Percentiles rank a stretch among this genome's conserved stretches.
These are phyloP conservation scores for Drosophila ogumai DNA, from an alignment of 1,140 invertebrate species.

Conservation along the genomic window DNA sequence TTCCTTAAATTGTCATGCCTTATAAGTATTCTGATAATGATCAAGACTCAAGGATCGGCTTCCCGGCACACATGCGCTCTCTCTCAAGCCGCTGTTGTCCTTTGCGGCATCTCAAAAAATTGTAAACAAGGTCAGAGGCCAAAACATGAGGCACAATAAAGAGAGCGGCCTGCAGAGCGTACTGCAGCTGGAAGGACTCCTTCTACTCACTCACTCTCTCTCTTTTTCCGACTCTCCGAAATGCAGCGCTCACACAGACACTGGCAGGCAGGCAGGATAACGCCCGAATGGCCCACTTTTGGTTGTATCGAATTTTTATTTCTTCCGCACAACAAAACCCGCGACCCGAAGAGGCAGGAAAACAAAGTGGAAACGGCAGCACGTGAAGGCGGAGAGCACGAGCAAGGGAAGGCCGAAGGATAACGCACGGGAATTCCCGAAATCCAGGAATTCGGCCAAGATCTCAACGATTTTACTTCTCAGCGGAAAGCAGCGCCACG, in stretches of 20 bases:
- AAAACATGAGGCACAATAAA: slow-evolving; percentile 36
- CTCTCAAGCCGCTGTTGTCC: background rate
- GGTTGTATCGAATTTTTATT: slow-evolving; percentile 66
- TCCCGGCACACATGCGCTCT: slow-evolving; percentile 40
- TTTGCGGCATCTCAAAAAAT: slow-evolving; percentile 27
- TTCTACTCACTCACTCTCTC: slow-evolving; percentile 51
- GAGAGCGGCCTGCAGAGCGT: slow-evolving; percentile 27
- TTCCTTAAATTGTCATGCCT: background rate
- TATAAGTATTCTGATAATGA: background rate
- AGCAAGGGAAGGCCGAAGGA: slow-evolving; percentile 16
- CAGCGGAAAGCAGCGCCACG: slow-evolving; percentile 71
- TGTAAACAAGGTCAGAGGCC: slow-evolving; percentile 37
- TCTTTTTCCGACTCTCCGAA: background rate
- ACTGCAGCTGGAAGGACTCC: slow-evolving; percentile 7
- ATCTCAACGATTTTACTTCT: slow-evolving; percentile 52
- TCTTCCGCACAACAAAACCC: slow-evolving; percentile 58
- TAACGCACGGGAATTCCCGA: slow-evolving; percentile 39
- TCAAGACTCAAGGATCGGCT: slow-evolving; percentile 12
- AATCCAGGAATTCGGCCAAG: slow-evolving; percentile 36
- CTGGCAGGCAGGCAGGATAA: slow-evolving; percentile 27
- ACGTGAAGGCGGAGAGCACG: slow-evolving; percentile 35
- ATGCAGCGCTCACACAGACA: slow-evolving; percentile 49
- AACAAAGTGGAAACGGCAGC: slow-evolving; percentile 12
- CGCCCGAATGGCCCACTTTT: slow-evolving; percentile 67
- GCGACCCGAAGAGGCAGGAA: slow-evolving; percentile 36